These are phyloP conservation scores for Imbricaverruca yamaguchii DNA, from an alignment of 2,888 invertebrate species.

Conservation along the genomic window DNA sequence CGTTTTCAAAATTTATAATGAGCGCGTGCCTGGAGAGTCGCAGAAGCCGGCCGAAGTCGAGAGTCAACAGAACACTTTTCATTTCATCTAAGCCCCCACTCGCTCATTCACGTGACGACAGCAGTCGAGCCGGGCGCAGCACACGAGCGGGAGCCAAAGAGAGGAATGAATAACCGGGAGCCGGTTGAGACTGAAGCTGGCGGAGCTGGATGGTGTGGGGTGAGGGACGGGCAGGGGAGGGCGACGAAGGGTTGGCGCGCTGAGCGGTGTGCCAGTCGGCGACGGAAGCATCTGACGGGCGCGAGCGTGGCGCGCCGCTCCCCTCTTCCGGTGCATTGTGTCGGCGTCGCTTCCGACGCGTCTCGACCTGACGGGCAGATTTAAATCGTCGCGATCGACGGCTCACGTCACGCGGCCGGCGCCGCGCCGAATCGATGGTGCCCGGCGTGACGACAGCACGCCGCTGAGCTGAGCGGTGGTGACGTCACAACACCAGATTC, in stretches of 20 bases:
- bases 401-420: background rate
- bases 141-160: too few species aligned
- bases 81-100: background rate
- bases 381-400: slow-evolving; percentile 13
- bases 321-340: slow-evolving; percentile 13
- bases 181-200: too few species aligned
- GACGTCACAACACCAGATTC: background rate
- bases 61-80: too few species aligned
- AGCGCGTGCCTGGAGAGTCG: too few species aligned
- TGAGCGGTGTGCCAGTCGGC: background rate
- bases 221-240: background rate
- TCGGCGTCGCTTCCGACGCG: background rate
- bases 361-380: background rate
- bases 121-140: too few species aligned
- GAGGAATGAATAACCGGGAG: too few species aligned
- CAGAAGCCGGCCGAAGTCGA: too few species aligned
- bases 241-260: background rate
- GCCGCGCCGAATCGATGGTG: background rate
- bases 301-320: background rate
- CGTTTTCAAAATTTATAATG: too few species aligned
- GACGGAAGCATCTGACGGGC: background rate
- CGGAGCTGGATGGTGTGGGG: background rate
- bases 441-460: too few species aligned
- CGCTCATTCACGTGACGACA: background rate
- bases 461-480: too few species aligned